Evolutionary conservation across 37 sponge, comb jelly and placozoan genomes (phyloP).

Genomic region (Dysidea cf. avara): DNA sequence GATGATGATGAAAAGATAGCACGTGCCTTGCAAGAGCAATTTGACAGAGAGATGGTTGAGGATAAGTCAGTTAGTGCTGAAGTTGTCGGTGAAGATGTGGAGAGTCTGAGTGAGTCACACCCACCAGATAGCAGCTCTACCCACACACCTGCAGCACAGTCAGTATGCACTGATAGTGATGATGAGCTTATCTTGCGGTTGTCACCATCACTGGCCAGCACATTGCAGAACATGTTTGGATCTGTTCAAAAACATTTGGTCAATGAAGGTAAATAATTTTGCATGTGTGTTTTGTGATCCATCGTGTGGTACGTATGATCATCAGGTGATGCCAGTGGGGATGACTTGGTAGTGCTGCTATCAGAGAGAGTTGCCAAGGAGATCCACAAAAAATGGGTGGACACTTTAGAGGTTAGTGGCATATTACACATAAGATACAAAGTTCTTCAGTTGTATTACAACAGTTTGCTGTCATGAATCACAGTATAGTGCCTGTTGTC

Average conservation of each 20-base stretch:
- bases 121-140: background rate
- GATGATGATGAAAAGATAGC: background rate
- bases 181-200: constrained; percentile 54
- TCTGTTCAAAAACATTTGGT: constrained; percentile 30
- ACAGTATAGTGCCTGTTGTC: background rate
- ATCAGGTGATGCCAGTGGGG: constrained; percentile 44
- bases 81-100: background rate
- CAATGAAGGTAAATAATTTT: constrained; percentile 42
- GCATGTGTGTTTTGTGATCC: background rate
- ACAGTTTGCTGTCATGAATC: background rate
- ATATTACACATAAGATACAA: background rate
- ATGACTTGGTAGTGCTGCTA: constrained; percentile 60
- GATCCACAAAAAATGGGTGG: constrained; percentile 52
- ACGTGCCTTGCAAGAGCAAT: too few species aligned
- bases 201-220: constrained; percentile 39
- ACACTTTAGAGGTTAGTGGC: constrained; percentile 57
- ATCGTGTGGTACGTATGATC: background rate
- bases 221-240: constrained; percentile 68
- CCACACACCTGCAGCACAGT: background rate
- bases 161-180: background rate
- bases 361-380: constrained; percentile 56
- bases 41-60: too few species aligned
- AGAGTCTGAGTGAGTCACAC: background rate
- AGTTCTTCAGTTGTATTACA: background rate
- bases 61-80: background rate